Evolutionary conservation across 2,797 vertebrate species (phyloP).

Genomic region (Microctenopoma lineatum): DNA sequence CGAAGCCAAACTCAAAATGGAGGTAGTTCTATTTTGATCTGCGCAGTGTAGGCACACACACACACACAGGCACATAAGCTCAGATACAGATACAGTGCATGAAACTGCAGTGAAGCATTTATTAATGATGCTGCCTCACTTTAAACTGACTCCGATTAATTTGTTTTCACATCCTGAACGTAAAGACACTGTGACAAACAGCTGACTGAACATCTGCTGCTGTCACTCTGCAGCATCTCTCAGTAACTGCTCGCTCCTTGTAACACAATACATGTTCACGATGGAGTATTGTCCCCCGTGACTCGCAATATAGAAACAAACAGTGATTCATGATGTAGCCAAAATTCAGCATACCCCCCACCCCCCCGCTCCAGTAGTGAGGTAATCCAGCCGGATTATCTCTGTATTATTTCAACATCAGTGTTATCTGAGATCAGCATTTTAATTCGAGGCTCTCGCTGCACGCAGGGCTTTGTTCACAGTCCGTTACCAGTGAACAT

Average conservation of each 20-base stretch:
- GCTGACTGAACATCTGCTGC: conserved; percentile 11
- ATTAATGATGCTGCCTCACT: conserved; percentile 4
- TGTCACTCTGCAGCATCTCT: conserved; percentile 15
- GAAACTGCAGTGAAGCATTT: conserved; percentile 2
- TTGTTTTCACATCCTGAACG: conserved; percentile 6
- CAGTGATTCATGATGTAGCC: neutral
- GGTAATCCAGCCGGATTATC: conserved; percentile 58
- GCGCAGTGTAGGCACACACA: conserved; percentile 1
- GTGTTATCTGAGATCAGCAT: conserved; percentile 33
- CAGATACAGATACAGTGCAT: neutral
- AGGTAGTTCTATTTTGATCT: conserved; percentile 42
- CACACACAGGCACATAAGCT: conserved; percentile 7
- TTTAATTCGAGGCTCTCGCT: conserved; percentile 56
- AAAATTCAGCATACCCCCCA: conserved; percentile 26
- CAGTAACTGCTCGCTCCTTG: neutral
- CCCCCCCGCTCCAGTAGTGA: conserved; percentile 8
- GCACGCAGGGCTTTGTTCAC: conserved; percentile 22
- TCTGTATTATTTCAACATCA: conserved; percentile 43
- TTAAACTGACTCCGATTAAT: neutral
- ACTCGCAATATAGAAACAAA: conserved; percentile 13
- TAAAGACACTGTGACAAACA: neutral
- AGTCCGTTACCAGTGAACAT: neutral
- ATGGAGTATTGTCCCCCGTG: neutral
- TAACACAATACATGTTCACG: neutral
- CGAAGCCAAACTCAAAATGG: conserved; percentile 70